A percentile compares a stretch with the other conserved stretches of the same genome.
These are phyloP conservation scores for Atta texana DNA, from an alignment of 1,140 invertebrate genomes.

Conservation along the genomic window DNA sequence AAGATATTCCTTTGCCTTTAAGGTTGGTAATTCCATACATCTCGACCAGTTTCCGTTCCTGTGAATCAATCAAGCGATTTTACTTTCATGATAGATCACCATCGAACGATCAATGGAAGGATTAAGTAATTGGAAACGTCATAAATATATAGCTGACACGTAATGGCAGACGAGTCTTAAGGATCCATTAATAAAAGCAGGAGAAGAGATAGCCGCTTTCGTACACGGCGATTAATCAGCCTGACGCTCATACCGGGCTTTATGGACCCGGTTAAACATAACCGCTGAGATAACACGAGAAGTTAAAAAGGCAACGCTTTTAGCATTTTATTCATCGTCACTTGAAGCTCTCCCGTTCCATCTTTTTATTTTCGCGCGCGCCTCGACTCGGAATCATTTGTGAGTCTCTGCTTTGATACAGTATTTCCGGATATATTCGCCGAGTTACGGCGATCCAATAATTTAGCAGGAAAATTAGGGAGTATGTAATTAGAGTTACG, in stretches of 20 bases:
- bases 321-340: slow-evolving; percentile 26
- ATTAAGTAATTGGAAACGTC: slow-evolving; percentile 57
- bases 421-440: not conserved
- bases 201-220: slow-evolving; percentile 32
- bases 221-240: slow-evolving; percentile 67
- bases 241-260: slow-evolving; percentile 57
- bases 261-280: slow-evolving; percentile 65
- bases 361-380: slow-evolving; percentile 11
- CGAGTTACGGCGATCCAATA: not conserved
- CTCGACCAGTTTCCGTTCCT: not conserved
- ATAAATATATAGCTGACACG: slow-evolving; percentile 33
- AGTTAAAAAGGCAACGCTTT: slow-evolving; percentile 59
- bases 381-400: not conserved
- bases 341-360: slow-evolving; percentile 49
- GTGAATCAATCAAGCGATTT: slow-evolving; percentile 30
- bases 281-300: slow-evolving; percentile 61
- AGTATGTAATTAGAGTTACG: slow-evolving; percentile 14
- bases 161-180: slow-evolving; percentile 56
- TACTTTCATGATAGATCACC: not conserved
- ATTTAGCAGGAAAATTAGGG: slow-evolving; percentile 1
- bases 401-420: not conserved
- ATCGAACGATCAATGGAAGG: not conserved
- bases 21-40: not conserved
- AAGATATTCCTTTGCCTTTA: not conserved
- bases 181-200: slow-evolving; percentile 59